Percentiles rank a stretch among this genome's conserved stretches.
phyloP scores from a whole-genome alignment of 2,113 vertebrate genomes.

The Laterallus jamaicensis region DNA sequence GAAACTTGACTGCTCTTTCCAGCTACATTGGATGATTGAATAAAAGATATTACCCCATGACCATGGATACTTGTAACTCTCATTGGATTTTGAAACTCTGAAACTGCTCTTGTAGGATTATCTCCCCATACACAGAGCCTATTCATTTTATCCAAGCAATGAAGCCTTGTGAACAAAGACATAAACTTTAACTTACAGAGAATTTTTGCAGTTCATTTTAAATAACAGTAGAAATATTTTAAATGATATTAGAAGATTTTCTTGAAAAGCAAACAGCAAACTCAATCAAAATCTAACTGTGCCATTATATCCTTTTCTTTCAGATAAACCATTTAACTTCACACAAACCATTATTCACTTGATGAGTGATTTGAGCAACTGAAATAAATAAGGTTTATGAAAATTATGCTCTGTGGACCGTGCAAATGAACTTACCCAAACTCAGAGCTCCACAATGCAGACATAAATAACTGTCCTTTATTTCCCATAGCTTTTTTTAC shows the following conservation, averaged over 20 bases:
- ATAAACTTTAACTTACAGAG: not conserved
- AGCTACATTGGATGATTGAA: not conserved
- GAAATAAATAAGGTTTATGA: slow-evolving; percentile 15
- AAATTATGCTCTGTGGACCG: not conserved
- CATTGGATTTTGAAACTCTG: not conserved
- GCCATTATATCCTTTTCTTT: not conserved
- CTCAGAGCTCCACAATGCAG: not conserved
- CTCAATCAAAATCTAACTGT: not conserved
- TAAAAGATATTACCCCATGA: not conserved
- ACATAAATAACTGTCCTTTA: not conserved
- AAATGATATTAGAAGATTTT: not conserved
- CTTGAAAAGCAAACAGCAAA: not conserved
- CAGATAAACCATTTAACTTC: not conserved
- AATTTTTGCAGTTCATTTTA: not conserved
- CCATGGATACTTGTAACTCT: not conserved
- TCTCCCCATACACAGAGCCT: not conserved
- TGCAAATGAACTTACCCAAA: not conserved
- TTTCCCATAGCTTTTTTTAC: not conserved
- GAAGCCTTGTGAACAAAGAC: not conserved
- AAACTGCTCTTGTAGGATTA: not conserved
- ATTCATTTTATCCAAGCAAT: not conserved
- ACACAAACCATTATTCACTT: not conserved
- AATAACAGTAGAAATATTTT: not conserved
- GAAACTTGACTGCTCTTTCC: not conserved
- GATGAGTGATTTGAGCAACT: not conserved